A percentile compares a stretch with the other conserved stretches of the same genome.
These are phyloP conservation scores for Lacanobia wlatinum DNA, from an alignment of 2,888 invertebrate species.

Conservation along the genomic window DNA sequence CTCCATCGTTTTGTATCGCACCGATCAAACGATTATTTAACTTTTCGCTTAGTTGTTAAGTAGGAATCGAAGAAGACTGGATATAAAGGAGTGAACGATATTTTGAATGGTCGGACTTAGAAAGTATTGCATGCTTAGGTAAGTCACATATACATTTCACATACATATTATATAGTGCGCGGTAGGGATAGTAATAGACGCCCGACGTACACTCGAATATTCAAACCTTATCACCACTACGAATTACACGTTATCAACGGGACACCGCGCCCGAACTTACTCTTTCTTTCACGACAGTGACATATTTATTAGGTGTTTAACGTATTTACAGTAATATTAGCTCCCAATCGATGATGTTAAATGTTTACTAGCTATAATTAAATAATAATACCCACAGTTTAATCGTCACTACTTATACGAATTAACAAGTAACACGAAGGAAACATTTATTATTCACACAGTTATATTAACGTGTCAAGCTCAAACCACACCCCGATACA, in stretches of 20 bases:
- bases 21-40: constrained; percentile 40
- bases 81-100: constrained; percentile 70
- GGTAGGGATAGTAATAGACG: constrained; percentile 36
- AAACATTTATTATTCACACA: constrained; percentile 14
- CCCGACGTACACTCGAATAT: constrained; percentile 39
- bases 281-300: constrained; percentile 14
- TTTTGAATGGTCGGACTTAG: constrained; percentile 68
- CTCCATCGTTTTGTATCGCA: constrained; percentile 26
- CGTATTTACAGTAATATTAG: constrained; percentile 48
- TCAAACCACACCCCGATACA: constrained; percentile 17
- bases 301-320: constrained; percentile 44
- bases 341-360: constrained; percentile 39
- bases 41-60: constrained; percentile 67
- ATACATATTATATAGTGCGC: constrained; percentile 20
- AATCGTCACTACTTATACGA: constrained; percentile 27
- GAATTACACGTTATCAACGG: constrained; percentile 7
- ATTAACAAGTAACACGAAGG: constrained; percentile 12
- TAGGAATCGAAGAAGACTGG: constrained; percentile 82
- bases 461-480: neutral
- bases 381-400: constrained; percentile 37
- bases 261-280: constrained; percentile 1
- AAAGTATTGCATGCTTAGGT: constrained; percentile 68
- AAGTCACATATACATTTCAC: constrained; percentile 51
- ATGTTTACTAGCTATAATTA: constrained; percentile 49
- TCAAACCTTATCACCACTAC: constrained; percentile 13